A percentile compares a stretch with the other conserved stretches of the same genome.
Evolutionary conservation across 2,797 vertebrate species (phyloP).

Genomic region (Rhinichthys osculus): DNA sequence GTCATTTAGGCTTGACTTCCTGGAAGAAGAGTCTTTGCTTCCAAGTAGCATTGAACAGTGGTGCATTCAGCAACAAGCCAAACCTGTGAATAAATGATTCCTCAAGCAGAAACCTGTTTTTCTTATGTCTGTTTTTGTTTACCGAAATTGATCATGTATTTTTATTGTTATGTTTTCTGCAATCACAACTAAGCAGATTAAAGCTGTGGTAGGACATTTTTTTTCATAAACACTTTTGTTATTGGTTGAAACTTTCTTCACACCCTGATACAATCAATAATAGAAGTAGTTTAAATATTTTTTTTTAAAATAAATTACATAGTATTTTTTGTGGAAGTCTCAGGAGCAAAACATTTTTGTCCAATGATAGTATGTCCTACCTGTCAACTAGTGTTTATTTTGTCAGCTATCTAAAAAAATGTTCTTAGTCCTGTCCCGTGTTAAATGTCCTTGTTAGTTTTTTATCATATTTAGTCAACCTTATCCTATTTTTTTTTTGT

Average conservation of each 20-base stretch:
- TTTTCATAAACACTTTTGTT: background rate
- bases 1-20: slow-evolving; percentile 26
- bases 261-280: background rate
- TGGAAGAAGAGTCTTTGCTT: slow-evolving; percentile 73
- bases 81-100: slow-evolving; percentile 85
- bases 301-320: too few species aligned
- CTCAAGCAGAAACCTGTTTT: slow-evolving; percentile 65
- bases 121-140: background rate
- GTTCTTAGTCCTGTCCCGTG: too few species aligned
- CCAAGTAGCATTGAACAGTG: slow-evolving; percentile 78
- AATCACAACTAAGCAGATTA: background rate
- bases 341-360: too few species aligned
- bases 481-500: too few species aligned
- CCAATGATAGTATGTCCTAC: too few species aligned
- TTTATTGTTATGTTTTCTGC: background rate
- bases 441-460: too few species aligned
- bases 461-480: too few species aligned
- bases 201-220: background rate
- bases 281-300: background rate
- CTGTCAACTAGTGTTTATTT: too few species aligned
- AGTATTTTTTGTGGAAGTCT: too few species aligned
- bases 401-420: too few species aligned
- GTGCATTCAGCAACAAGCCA: slow-evolving; percentile 83
- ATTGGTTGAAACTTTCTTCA: background rate
- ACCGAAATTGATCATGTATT: background rate